Percentiles rank a stretch among this genome's conserved stretches.
Conservation (phyloP, 2,888 invertebrate genomes). For the Encarsia formosa region DNA sequence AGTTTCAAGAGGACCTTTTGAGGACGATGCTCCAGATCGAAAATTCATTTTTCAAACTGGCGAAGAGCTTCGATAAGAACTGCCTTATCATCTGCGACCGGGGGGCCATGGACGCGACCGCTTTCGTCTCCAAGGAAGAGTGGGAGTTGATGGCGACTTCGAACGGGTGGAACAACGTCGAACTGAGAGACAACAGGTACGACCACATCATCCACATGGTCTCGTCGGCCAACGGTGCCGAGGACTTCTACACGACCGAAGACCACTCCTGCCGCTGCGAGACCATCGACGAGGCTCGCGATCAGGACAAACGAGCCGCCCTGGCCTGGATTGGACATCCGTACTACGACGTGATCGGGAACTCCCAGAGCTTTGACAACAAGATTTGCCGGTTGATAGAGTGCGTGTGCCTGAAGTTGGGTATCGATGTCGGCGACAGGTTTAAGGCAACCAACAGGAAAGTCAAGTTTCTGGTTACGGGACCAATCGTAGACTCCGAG, state of each 20-base stretch:
- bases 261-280: slow-evolving; percentile 94
- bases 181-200: slow-evolving; percentile 88
- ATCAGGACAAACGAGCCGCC: slow-evolving; percentile 87
- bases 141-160: slow-evolving; percentile 82
- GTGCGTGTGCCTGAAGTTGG: slow-evolving; percentile 85
- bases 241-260: slow-evolving; percentile 96
- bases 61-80: slow-evolving; percentile 76
- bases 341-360: slow-evolving; percentile 98
- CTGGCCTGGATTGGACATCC: slow-evolving; percentile 99
- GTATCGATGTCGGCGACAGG: slow-evolving; percentile 91
- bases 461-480: slow-evolving; percentile 86
- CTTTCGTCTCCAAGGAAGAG: slow-evolving; percentile 87
- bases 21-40: slow-evolving; percentile 97
- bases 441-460: slow-evolving; percentile 88
- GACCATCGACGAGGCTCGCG: slow-evolving; percentile 81
- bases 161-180: slow-evolving; percentile 89
- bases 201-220: slow-evolving; percentile 97
- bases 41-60: slow-evolving; percentile 89
- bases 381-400: slow-evolving; percentile 94
- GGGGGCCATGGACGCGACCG: slow-evolving; percentile 96
- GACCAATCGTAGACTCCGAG: slow-evolving; percentile 67
- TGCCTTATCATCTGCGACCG: slow-evolving; percentile 98
- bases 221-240: slow-evolving; percentile 96
- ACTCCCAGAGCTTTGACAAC: slow-evolving; percentile 93
- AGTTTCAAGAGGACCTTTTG: slow-evolving; percentile 95